Percentiles rank a stretch among this genome's conserved stretches.
Evolutionary conservation across 2,888 invertebrate species (phyloP).

Genomic region (Drosophila merina): DNA sequence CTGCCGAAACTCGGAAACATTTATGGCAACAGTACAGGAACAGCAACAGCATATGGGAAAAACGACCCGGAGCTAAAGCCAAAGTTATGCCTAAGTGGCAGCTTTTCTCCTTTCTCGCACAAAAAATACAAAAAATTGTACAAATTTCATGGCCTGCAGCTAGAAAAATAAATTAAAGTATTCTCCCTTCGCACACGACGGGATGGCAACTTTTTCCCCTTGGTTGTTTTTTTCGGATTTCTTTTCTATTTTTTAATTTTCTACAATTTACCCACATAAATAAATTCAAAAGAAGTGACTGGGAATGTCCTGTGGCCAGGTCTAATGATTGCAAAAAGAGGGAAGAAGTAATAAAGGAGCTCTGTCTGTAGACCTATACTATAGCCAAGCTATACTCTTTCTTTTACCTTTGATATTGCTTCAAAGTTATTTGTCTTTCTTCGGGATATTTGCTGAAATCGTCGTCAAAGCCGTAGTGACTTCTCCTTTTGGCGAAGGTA

Average conservation of each 20-base stretch:
- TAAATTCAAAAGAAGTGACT: conserved; percentile 25
- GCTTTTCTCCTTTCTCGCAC: conserved; percentile 6
- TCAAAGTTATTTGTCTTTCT: conserved; percentile 1
- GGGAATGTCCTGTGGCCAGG: conserved; percentile 38
- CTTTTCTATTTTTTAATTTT: conserved; percentile 54
- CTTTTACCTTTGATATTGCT: not conserved
- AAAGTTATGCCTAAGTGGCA: conserved; percentile 58
- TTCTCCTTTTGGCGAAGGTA: conserved; percentile 9
- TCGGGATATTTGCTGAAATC: conserved; percentile 21
- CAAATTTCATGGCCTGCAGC: conserved; percentile 49
- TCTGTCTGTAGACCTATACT: not conserved
- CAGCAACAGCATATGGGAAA: conserved; percentile 46
- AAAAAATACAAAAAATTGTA: conserved; percentile 17
- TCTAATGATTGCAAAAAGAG: conserved; percentile 31
- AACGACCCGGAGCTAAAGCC: conserved; percentile 39
- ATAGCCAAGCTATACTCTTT: conserved; percentile 4
- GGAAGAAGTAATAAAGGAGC: conserved; percentile 24
- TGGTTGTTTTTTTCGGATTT: conserved; percentile 7
- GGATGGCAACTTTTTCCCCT: conserved; percentile 22
- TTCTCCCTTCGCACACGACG: conserved; percentile 50
- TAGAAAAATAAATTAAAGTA: conserved; percentile 68
- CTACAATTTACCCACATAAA: conserved; percentile 44
- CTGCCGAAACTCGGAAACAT: conserved; percentile 54
- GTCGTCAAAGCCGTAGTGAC: conserved; percentile 8
- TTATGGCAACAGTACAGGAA: conserved; percentile 66